Base-by-base conservation (phyloP, 1,140 invertebrate genomes). In the Euura saliciscinereae region DNA sequence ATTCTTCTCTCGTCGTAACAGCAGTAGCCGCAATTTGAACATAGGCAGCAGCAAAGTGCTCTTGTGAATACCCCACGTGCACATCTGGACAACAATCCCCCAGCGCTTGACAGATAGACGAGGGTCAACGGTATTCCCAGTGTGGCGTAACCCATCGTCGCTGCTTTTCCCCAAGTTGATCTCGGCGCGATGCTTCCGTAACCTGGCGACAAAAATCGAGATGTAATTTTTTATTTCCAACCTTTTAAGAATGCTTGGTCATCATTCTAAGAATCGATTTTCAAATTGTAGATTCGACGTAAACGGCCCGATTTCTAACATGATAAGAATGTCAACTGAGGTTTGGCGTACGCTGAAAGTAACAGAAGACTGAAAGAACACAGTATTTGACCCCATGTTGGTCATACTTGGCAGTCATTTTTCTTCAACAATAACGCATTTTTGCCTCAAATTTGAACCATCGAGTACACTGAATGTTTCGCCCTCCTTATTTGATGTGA, bases 51-150 rank as follows among this genome's bases (percentile, higher is more conserved):
- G 85, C 94, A 95, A 65, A 95, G 84, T 2, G 94, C 92, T 76
- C 92, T 91, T 4, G 94, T 94, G 86, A 97, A 98, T 44, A 97
- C 92, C 79, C 94, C 96, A 73, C 96, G 90, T 71, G 97, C 97
- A 71, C 97, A 91, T 77, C 93, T 90, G 68, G 95, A 95, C 74
- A 97, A 85, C 5, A 96, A 90, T 72, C 94, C 94, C 69, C 95
- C 95, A 6, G 95, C 93, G 73, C 93, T 95, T 43, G 94, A 95
- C 70, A 96, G 88, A 86, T 96, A 96, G 5, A 98, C 91, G 59
- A 98, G 90, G 74, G 96, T 97, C 73, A 98, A 85, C 0, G 97
- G 97, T 77, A 98, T 97, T 11, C 97, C 96, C 11, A 98, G 89
- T 64, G 94, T 91, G 8, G 96, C 96, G 86, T 98, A 98, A 6